A percentile compares a stretch with the other conserved stretches of the same genome.
These are phyloP conservation scores for Periplaneta americana DNA, from an alignment of 1,140 invertebrate genomes.

Conservation along the genomic window DNA sequence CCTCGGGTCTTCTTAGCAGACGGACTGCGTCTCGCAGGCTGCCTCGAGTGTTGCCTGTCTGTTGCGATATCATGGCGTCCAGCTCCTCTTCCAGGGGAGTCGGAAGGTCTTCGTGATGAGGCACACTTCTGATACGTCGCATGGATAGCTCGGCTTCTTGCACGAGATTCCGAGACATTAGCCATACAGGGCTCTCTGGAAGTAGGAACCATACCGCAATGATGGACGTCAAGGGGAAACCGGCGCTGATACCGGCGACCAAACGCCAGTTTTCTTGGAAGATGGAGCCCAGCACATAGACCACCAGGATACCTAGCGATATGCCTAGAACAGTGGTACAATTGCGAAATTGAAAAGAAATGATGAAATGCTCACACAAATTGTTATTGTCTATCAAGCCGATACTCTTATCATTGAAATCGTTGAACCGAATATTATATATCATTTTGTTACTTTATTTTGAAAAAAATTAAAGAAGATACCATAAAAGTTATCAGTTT, in stretches of 20 bases:
- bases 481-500: no score
- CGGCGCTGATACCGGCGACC: background rate
- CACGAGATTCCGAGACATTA: background rate
- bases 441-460: no score
- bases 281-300: background rate
- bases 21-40: background rate
- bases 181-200: background rate
- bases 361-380: no score
- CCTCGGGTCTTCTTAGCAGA: slow-evolving; percentile 36
- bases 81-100: background rate
- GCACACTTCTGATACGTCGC: background rate
- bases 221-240: background rate
- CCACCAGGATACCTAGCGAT: background rate
- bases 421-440: no score
- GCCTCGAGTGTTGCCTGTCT: background rate
- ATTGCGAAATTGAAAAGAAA: no score
- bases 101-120: background rate
- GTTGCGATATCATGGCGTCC: background rate
- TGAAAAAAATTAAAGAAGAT: no score
- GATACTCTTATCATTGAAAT: background rate
- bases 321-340: background rate
- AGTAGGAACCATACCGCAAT: background rate
- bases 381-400: no score
- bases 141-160: background rate
- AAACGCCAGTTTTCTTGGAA: slow-evolving; percentile 5